These are phyloP conservation scores for Bradynema listronoti DNA, from an alignment of 1,140 invertebrate genomes.

Conservation along the genomic window DNA sequence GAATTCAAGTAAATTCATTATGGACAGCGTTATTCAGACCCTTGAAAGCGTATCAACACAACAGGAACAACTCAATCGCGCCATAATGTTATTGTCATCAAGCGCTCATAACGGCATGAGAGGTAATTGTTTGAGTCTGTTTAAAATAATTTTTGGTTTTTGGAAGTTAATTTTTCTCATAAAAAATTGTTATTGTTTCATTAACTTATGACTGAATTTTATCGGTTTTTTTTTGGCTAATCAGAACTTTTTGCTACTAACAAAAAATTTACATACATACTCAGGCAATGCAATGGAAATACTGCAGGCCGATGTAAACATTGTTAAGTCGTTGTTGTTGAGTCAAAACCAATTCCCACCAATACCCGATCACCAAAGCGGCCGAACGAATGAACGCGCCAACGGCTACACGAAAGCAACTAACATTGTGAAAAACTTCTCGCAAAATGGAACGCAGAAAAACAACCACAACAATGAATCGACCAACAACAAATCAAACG, in stretches of 20 bases:
- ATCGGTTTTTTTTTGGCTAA: neutral
- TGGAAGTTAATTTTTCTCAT: too few species aligned
- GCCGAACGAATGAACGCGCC: too few species aligned
- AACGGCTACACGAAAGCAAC: too few species aligned
- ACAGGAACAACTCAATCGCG: slow-evolving; percentile 46
- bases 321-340: slow-evolving; percentile 44
- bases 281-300: slow-evolving; percentile 41
- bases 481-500: too few species aligned
- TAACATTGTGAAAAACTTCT: too few species aligned
- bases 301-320: slow-evolving; percentile 37
- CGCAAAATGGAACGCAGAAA: too few species aligned
- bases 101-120: neutral
- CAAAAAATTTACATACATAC: neutral
- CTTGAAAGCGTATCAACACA: slow-evolving; percentile 36
- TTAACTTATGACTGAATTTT: slow-evolving; percentile 1
- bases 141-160: neutral
- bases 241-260: neutral
- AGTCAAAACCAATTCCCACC: slow-evolving; percentile 46
- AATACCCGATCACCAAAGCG: slow-evolving; percentile 31
- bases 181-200: neutral
- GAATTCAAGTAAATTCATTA: slow-evolving; percentile 48
- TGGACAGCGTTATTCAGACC: slow-evolving; percentile 47
- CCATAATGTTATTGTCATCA: slow-evolving; percentile 24
- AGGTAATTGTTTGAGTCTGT: neutral
- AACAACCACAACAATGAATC: too few species aligned